Base-by-base conservation (phyloP, 2,888 invertebrate genomes). In the Lissonota sp. region DNA sequence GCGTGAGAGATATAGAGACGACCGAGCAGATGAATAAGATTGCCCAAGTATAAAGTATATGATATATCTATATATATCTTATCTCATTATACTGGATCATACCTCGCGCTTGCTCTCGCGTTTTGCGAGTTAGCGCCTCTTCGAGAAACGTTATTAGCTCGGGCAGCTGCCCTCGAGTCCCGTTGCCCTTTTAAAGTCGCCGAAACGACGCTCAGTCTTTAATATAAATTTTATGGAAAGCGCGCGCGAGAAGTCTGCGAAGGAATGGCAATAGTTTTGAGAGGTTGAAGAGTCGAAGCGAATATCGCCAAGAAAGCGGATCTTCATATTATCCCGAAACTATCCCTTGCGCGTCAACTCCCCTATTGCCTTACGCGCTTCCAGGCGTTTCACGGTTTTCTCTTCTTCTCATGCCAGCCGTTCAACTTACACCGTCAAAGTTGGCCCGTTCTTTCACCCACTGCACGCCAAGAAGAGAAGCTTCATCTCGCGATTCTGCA, bases 171-270 rank as follows among this genome's bases (percentile, higher is more conserved):
- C 71, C 75, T 75, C 51, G 55, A 70, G 72, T 72, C 60, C 69
- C 44, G 58, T 49, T 81, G 67, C 79, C 76, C 66, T 72, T 80
- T 79, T 63, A 77, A 80, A 80, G 75, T 79, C 79, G 58, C 67
- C 49, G 53, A 64, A 70, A 64, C 70, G 71, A 58, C 67, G 69
- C 46, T 55, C 37, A 67, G 67, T 72, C 67, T 84, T 83, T 77
- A 83, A 83, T 83, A 84, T 83, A 79, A 84, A 79, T 81, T 83
- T 84, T 79, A 79, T 83, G 77, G 79, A 81, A 79, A 83, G 62
- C 62, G 55, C 37, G 69, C 10, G 57, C 26, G 3, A 26, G 26
- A 26, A 26, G 26, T 26, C 26, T 1, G 26, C 26, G 26, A 3
- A 26, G 60, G 64, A 60, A 51, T 3, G 14, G 16, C 16, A 14